phyloP scores from a whole-genome alignment of 2,113 vertebrate genomes.

The Burhinus bistriatus region DNA sequence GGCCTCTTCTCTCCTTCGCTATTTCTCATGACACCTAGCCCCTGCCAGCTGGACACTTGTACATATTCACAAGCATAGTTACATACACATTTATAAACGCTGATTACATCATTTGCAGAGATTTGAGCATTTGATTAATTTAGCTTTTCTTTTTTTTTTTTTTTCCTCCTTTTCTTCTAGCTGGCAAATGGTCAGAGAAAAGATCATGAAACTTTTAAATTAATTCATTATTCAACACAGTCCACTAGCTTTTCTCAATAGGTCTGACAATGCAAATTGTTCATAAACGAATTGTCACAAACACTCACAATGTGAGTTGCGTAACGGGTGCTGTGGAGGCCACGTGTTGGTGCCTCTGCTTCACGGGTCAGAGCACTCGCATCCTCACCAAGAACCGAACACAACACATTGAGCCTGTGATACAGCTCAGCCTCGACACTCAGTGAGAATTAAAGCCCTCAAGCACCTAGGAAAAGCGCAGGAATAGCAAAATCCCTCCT shows the following conservation, averaged over 20 bases:
- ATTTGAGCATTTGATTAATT: not conserved
- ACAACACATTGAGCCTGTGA: not conserved
- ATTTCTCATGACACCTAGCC: not conserved
- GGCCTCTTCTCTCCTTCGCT: not conserved
- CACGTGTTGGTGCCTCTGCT: not conserved
- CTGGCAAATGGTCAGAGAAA: not conserved
- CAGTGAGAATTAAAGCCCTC: not conserved
- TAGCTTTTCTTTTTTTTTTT: not conserved
- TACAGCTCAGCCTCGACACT: not conserved
- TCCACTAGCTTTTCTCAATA: not conserved
- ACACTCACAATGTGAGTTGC: accelerated
- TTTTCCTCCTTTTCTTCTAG: not conserved
- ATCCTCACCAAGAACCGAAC: not conserved
- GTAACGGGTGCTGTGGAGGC: not conserved
- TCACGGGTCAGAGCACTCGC: not conserved
- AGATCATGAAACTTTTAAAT: constrained; percentile 16
- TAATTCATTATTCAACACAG: constrained; percentile 22
- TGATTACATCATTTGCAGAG: not conserved
- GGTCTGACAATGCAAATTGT: not conserved
- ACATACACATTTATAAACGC: not conserved
- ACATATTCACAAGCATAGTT: not conserved
- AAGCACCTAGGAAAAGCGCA: accelerated
- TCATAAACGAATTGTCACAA: not conserved
- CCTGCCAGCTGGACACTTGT: not conserved
- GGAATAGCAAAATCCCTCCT: not conserved